Base-by-base conservation (phyloP, 2,113 vertebrate species). In the Oostethus manadensis region DNA sequence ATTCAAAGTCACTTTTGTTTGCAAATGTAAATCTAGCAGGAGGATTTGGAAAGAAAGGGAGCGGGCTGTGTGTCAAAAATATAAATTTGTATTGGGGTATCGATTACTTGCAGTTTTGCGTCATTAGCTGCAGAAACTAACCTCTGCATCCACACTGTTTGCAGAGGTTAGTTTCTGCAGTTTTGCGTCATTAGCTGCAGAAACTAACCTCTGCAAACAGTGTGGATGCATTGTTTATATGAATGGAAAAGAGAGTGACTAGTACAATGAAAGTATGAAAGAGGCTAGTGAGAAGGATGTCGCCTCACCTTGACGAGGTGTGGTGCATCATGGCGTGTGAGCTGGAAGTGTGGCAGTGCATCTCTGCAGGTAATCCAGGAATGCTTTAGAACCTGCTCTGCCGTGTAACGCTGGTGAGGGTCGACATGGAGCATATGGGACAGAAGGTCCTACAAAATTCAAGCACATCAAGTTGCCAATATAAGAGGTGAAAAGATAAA, bases 371-470 rank as follows among this genome's bases (percentile, higher is more conserved):
- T 89, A 72, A 98, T 96, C 96, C 96, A 98, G 10, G 94, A 92
- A 79, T 99, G 97, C 59, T 96, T 98, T 47, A 98, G 84, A 56
- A 99, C 89, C 90, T 98, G 94, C 79, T 94, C 95, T 23, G 95
- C 93, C 14, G 94, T 95, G 66, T 97, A 98, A 15, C 95, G 87
- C 82, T 97, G 93, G 86, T 96, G 94, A 51, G 96, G 96, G 82
- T 99, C 96, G 74, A 98, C 93, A 3, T 98, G 97, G 70, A 98
- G 93, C 96, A 98, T 98, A 57, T 95, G 93, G 47, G 94, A 97
- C 70, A 99, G 81, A 79, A 99, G 88, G 78, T 98, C 96, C 97
- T 99, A 81, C 20, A 64, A 50, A 6, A 58, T 0, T 45, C 46
- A 56, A 20, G 1, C 40, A 60, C 15, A 64, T 21, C 33, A 11